These are phyloP conservation scores for Acanthosepion esculentum DNA, from an alignment of 2,888 invertebrate species.

Conservation along the genomic window DNA sequence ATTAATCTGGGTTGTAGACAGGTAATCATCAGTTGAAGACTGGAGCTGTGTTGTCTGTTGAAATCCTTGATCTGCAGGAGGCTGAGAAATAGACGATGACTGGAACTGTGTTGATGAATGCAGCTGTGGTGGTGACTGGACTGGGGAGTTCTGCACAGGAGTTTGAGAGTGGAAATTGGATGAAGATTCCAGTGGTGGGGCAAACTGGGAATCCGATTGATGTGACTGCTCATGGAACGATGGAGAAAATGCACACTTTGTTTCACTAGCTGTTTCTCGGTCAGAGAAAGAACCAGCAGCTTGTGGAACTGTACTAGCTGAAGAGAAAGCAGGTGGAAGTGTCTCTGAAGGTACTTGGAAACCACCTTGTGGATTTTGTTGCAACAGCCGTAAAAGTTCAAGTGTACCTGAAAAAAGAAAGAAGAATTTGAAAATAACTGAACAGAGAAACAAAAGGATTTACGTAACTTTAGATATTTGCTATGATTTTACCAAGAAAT, in stretches of 20 bases:
- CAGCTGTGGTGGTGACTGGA: constrained; percentile 40
- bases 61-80: constrained; percentile 37
- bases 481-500: not conserved
- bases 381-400: constrained; percentile 40
- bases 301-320: not conserved
- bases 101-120: constrained; percentile 34
- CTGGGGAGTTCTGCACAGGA: constrained; percentile 37
- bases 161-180: constrained; percentile 39
- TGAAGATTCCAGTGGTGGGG: constrained; percentile 38
- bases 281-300: not conserved
- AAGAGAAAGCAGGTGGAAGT: not conserved
- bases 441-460: not conserved
- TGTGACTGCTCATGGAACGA: constrained; percentile 41
- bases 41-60: constrained; percentile 38
- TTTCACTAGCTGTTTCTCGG: not conserved
- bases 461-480: not conserved
- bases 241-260: constrained; percentile 43
- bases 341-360: constrained; percentile 34
- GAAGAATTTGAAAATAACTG: not conserved
- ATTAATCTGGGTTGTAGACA: constrained; percentile 23
- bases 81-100: constrained; percentile 35
- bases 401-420: not conserved
- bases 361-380: constrained; percentile 35
- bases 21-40: constrained; percentile 36
- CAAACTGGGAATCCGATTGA: not conserved